These are phyloP conservation scores for Phylloscopus collybita DNA, from an alignment of 2,797 vertebrate genomes.

Conservation along the genomic window DNA sequence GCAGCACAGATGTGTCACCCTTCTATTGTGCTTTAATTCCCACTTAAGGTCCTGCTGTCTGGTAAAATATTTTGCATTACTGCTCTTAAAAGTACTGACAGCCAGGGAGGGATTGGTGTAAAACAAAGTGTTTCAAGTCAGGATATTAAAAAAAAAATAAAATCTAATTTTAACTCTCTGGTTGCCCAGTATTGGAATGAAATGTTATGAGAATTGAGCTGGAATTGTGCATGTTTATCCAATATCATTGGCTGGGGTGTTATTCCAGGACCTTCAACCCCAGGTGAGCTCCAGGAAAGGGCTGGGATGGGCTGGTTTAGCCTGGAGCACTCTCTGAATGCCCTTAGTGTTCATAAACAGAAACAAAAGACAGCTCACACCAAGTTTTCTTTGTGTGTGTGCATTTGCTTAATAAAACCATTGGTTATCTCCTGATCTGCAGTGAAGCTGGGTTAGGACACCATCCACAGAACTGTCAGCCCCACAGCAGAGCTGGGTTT, in stretches of 20 bases:
- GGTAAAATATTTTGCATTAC: background rate
- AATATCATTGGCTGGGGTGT: background rate
- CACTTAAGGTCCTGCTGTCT: background rate
- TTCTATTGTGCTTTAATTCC: background rate
- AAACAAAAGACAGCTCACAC: background rate
- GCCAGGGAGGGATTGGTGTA: background rate
- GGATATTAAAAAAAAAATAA: background rate
- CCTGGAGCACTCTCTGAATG: background rate
- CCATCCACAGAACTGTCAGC: background rate
- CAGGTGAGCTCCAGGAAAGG: background rate
- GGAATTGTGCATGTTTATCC: background rate
- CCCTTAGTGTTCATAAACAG: background rate
- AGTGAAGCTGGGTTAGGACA: background rate
- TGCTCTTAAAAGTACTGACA: background rate
- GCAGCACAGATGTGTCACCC: background rate
- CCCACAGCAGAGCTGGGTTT: background rate
- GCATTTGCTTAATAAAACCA: background rate
- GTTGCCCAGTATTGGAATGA: background rate
- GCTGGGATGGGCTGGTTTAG: background rate
- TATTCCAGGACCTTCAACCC: background rate
- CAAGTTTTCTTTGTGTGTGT: background rate
- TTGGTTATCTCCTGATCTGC: background rate
- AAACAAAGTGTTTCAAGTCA: background rate
- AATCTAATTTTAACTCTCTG: background rate
- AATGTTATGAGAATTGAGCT: background rate